Conservation (phyloP, 2,113 vertebrate genomes). For the Lepisosteus osseus region DNA sequence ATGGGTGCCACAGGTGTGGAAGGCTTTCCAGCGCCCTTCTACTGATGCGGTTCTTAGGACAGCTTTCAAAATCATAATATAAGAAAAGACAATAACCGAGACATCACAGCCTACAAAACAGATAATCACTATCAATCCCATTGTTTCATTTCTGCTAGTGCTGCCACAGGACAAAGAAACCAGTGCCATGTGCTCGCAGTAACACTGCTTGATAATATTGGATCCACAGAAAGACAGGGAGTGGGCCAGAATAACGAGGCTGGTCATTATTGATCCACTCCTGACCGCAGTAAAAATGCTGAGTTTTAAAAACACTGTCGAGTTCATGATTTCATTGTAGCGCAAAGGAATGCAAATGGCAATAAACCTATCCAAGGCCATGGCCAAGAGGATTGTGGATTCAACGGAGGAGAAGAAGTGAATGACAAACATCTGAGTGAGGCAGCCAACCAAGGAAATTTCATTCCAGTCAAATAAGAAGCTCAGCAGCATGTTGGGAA, state of each 20-base stretch:
- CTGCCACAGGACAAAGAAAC: slow-evolving; percentile 60
- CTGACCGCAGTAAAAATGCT: slow-evolving; percentile 53
- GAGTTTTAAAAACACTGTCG: slow-evolving; percentile 35
- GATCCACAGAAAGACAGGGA: slow-evolving; percentile 58
- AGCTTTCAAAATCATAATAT: slow-evolving; percentile 51
- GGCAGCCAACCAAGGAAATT: slow-evolving; percentile 59
- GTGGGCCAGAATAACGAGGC: slow-evolving; percentile 54
- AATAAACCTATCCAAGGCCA: slow-evolving; percentile 67
- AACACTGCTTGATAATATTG: slow-evolving; percentile 56
- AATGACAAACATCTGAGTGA: slow-evolving; percentile 75
- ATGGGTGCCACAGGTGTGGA: slow-evolving; percentile 72
- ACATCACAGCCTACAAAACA: slow-evolving; percentile 67
- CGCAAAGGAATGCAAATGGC: slow-evolving; percentile 68
- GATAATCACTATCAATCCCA: slow-evolving; percentile 57
- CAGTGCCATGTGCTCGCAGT: slow-evolving; percentile 74
- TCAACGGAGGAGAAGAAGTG: slow-evolving; percentile 69
- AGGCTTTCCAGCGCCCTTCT: slow-evolving; percentile 59
- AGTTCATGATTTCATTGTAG: slow-evolving; percentile 47
- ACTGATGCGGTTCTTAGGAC: slow-evolving; percentile 43
- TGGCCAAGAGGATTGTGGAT: slow-evolving; percentile 62
- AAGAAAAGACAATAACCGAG: slow-evolving; percentile 61
- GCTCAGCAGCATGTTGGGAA: slow-evolving; percentile 57
- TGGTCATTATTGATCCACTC: slow-evolving; percentile 53
- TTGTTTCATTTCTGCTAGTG: slow-evolving; percentile 32
- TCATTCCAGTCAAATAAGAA: slow-evolving; percentile 46